Conservation (phyloP, 2,797 vertebrate species). For the Onychomys arenicola region DNA sequence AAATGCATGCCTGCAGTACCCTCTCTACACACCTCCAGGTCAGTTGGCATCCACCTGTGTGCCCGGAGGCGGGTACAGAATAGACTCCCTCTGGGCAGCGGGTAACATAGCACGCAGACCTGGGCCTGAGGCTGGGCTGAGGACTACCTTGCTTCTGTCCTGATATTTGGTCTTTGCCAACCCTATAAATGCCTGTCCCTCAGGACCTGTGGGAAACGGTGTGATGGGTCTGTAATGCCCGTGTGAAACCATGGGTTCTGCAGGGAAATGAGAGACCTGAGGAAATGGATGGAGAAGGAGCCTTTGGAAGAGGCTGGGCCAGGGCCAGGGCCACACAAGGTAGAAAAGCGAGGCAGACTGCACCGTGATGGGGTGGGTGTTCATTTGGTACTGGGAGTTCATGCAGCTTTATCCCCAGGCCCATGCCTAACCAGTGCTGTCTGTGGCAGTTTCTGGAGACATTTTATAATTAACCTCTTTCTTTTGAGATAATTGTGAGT, state of each 20-base stretch:
- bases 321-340: neutral
- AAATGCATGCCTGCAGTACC: neutral
- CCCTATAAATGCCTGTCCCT: neutral
- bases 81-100: neutral
- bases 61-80: neutral
- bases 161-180: neutral
- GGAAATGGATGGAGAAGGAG: neutral
- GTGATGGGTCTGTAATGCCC: neutral
- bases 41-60: neutral
- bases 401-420: neutral
- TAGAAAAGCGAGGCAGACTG: neutral
- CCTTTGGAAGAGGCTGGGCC: neutral
- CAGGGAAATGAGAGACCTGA: neutral
- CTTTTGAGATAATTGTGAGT: neutral
- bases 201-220: neutral
- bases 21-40: neutral
- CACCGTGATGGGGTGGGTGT: accelerated
- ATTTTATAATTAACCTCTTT: neutral
- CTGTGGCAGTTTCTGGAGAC: neutral
- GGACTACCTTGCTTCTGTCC: neutral
- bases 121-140: neutral
- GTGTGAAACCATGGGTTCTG: neutral
- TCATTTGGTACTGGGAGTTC: neutral
- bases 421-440: neutral
- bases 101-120: neutral